Base-by-base conservation (phyloP, 2,888 invertebrate genomes). In the Caenorhabditis zanzibari region DNA sequence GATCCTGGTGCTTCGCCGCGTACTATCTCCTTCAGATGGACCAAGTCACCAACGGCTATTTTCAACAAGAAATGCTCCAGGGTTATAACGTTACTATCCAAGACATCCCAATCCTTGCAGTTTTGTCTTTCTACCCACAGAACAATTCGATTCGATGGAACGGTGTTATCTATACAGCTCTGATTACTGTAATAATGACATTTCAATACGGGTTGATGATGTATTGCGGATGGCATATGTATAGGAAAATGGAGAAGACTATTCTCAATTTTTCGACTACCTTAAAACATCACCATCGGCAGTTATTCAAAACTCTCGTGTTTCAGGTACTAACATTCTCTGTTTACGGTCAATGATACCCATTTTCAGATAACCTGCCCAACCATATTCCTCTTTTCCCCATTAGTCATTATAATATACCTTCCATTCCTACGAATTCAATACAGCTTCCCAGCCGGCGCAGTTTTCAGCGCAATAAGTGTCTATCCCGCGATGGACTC, bases 351-450 rank as follows among this genome's bases (percentile, higher is more conserved):
- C 4, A 32, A 32, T 32, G 4, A 32, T 4, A 32, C 38, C 2
- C 12, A 10, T 38, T 38, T 38, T 12, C 38, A 38, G 38, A 38
- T 38, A 10, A 41, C 56, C 16, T 54, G 44, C 16, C 74, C 74
- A n/a, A 47, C 64, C 3, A 32, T 74, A 0, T 61, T 81, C 28
- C 68, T 81, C 14, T 71, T 64, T 38, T 54, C 68, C 10, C 59
- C 81, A 16, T n/a, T 81, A 54, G 49, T 68, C 54, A 52, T 68
- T 52, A 74, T 73, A 44, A 52, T 73, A 24, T 81, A 74, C 49
- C 68, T 73, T 32, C 74, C 64, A 32, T 64, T 63, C 16, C 19
- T 74, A 44, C 24, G 54, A 26, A 22, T 74, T 19, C 16, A 74
- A 12, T 64, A 41, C 63, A 56, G 56, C 16, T 54, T 74, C 28